Conservation (phyloP, 2,888 invertebrate species). For the Hymenopus coronatus region DNA sequence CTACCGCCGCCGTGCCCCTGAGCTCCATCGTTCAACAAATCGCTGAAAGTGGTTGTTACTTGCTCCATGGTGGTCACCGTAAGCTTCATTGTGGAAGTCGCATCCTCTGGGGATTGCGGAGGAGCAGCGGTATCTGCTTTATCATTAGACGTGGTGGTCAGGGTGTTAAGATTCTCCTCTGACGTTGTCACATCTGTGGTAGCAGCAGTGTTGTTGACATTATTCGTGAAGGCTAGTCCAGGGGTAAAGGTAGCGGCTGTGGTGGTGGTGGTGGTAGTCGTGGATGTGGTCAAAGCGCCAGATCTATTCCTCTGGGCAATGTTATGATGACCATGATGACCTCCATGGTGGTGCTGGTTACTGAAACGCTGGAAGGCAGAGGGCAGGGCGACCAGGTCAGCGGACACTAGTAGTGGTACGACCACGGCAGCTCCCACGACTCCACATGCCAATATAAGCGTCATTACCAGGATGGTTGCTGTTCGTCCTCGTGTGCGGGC, state of each 20-base stretch:
- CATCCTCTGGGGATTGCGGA: background rate
- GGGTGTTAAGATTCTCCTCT: conserved; percentile 24
- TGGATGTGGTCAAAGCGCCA: background rate
- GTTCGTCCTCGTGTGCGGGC: conserved; percentile 37
- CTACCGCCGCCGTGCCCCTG: conserved; percentile 40
- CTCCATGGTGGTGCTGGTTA: conserved; percentile 31
- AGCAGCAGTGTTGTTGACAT: background rate
- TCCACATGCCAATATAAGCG: conserved; percentile 39
- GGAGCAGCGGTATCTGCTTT: background rate
- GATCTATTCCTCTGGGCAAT: background rate
- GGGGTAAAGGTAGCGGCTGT: conserved; percentile 26
- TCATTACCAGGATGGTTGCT: conserved; percentile 39
- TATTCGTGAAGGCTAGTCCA: background rate
- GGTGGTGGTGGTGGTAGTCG: conserved; percentile 43
- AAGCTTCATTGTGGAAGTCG: background rate
- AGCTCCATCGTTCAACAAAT: conserved; percentile 12
- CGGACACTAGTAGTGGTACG: conserved; percentile 41
- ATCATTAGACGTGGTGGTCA: conserved; percentile 1
- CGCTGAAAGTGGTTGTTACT: background rate
- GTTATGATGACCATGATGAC: background rate
- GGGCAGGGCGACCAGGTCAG: conserved; percentile 43
- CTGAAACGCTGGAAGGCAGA: conserved; percentile 39
- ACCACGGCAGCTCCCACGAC: conserved; percentile 41
- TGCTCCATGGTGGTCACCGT: background rate
- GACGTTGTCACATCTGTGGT: conserved; percentile 9